These are phyloP conservation scores for Siderastrea radians DNA, from an alignment of 92 coral and sea anemone species.

Conservation along the genomic window DNA sequence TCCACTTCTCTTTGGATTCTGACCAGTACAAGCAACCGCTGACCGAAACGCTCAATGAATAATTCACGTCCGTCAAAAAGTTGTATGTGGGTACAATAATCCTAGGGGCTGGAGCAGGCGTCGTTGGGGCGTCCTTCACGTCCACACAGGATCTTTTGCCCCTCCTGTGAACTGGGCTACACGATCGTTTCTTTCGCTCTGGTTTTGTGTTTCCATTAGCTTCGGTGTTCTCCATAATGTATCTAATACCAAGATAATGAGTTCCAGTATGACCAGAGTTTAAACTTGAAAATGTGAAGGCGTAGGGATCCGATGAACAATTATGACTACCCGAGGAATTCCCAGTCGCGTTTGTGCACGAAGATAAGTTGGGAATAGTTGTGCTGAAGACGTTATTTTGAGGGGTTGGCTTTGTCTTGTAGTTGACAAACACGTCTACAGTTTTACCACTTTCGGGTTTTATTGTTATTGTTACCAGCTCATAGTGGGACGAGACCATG, in stretches of 20 bases:
- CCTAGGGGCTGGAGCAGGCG: constrained; percentile 83
- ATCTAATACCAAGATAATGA: constrained; percentile 84
- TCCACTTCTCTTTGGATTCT: constrained; percentile 84
- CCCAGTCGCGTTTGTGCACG: constrained; percentile 23
- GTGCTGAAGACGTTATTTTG: constrained; percentile 42
- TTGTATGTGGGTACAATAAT: constrained; percentile 83
- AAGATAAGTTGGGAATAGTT: constrained; percentile 65
- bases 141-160: constrained; percentile 86
- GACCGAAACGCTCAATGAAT: constrained; percentile 83
- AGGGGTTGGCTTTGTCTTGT: constrained; percentile 62
- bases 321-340: constrained; percentile 23
- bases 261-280: constrained; percentile 73
- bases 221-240: constrained; percentile 22
- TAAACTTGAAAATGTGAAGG: constrained; percentile 70
- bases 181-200: constrained; percentile 67
- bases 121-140: constrained; percentile 88
- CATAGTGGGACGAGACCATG: constrained; percentile 49
- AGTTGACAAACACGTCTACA: constrained; percentile 57
- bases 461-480: constrained; percentile 48
- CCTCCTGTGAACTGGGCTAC: constrained; percentile 67
- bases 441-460: constrained; percentile 40
- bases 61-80: constrained; percentile 78
- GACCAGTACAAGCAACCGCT: constrained; percentile 91
- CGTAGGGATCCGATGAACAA: constrained; percentile 82
- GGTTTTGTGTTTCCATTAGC: constrained; percentile 22